phyloP scores from a whole-genome alignment of 1,140 invertebrate species.

The Drusus annulatus region DNA sequence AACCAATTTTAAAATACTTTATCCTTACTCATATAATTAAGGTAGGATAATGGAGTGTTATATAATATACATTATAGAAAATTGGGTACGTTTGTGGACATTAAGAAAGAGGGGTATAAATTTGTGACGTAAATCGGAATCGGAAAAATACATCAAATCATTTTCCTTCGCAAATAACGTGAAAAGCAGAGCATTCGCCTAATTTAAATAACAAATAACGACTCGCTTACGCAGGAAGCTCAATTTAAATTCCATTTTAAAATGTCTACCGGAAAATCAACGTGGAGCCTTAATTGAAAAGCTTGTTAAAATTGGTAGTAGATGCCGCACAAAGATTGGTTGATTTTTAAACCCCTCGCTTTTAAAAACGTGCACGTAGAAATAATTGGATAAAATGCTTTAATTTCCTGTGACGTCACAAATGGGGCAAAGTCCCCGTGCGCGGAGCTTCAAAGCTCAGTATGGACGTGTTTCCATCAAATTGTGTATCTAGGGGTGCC shows the following conservation, averaged over 20 bases:
- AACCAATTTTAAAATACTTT: no score
- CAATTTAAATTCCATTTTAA: conserved; percentile 1
- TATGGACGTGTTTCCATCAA: conserved; percentile 7
- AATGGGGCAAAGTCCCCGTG: conserved; percentile 13
- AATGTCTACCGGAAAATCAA: conserved; percentile 12
- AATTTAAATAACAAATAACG: no score
- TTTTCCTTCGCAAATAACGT: no score
- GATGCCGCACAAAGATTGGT: conserved; percentile 2
- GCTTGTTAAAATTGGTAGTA: conserved; percentile 30
- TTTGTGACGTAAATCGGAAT: no score
- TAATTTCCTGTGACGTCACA: conserved; percentile 56
- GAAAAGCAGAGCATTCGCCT: no score
- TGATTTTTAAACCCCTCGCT: conserved; percentile 43
- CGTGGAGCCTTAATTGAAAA: conserved; percentile 20
- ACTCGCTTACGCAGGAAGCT: neutral
- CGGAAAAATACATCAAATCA: no score
- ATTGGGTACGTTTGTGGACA: no score
- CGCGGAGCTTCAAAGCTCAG: neutral
- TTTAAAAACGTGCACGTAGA: conserved; percentile 46
- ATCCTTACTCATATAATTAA: no score
- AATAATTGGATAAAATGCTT: conserved; percentile 58
- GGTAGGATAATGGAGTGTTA: no score
- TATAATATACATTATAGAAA: no score
- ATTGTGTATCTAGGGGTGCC: no score
- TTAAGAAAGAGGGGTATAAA: no score